These are phyloP conservation scores for Meloidogyne exigua DNA, from an alignment of 1,140 invertebrate species.

Conservation along the genomic window DNA sequence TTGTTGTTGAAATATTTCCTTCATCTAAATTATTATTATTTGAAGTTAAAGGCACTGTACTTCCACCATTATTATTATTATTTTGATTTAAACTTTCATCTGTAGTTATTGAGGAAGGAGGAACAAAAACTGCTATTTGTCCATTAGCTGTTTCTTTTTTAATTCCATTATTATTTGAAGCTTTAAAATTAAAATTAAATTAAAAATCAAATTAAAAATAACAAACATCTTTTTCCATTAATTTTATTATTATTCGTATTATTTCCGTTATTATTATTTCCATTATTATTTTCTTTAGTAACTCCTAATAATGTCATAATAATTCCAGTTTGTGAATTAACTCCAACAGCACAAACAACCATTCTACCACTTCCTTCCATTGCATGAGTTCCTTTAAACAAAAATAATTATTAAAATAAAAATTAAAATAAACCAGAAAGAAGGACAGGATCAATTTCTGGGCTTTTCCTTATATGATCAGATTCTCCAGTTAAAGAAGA, in stretches of 20 bases:
- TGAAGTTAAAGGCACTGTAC: neutral
- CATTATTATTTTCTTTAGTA: slow-evolving; percentile 67
- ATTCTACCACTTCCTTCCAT: slow-evolving; percentile 64
- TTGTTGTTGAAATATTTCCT: slow-evolving; percentile 20
- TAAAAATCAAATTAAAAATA: no score
- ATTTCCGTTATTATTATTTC: slow-evolving; percentile 21
- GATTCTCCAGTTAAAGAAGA: slow-evolving; percentile 97
- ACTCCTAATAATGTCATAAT: slow-evolving; percentile 66
- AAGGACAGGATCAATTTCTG: slow-evolving; percentile 61
- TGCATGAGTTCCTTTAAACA: slow-evolving; percentile 58
- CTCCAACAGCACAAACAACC: slow-evolving; percentile 61
- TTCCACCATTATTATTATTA: neutral
- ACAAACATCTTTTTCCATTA: neutral
- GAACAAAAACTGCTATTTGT: slow-evolving; percentile 5
- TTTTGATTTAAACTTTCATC: neutral
- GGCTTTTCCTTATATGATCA: slow-evolving; percentile 95
- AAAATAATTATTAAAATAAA: slow-evolving; percentile 31
- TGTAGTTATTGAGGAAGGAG: neutral
- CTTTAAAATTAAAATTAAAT: neutral
- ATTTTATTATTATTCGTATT: slow-evolving; percentile 17
- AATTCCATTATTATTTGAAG: slow-evolving; percentile 14
- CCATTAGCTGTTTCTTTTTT: slow-evolving; percentile 18
- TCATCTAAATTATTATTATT: slow-evolving; percentile 5
- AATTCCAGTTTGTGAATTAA: slow-evolving; percentile 64
- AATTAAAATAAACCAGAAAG: slow-evolving; percentile 67